These are phyloP conservation scores for Furnarius figulus DNA, from an alignment of 2,113 vertebrate species.

Conservation along the genomic window DNA sequence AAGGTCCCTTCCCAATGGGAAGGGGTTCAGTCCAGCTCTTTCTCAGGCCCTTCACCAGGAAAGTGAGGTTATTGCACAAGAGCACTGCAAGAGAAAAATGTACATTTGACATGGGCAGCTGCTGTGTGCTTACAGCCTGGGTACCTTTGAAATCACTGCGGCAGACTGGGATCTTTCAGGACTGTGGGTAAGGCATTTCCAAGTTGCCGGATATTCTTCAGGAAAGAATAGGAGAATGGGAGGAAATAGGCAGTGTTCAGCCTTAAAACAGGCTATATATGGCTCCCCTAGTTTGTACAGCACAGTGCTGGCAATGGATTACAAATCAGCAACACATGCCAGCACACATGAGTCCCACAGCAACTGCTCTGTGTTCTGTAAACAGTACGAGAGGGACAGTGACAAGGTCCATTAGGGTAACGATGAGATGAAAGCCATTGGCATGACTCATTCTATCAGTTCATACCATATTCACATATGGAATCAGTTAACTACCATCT, in stretches of 20 bases:
- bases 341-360: rapidly evolving
- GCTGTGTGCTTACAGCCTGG: background rate
- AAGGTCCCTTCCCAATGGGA: background rate
- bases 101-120: background rate
- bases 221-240: background rate
- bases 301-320: background rate
- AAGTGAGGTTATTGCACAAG: background rate
- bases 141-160: background rate
- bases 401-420: background rate
- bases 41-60: background rate
- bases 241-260: background rate
- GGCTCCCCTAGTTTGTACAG: background rate
- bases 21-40: background rate
- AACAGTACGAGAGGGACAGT: background rate
- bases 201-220: background rate
- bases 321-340: background rate
- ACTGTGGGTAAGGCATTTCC: background rate
- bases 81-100: background rate
- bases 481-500: background rate
- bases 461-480: background rate
- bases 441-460: background rate
- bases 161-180: background rate
- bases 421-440: background rate
- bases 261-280: background rate
- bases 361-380: background rate